A percentile compares a stretch with the other conserved stretches of the same genome.
Conservation (phyloP, 1,140 invertebrate species). For the Bradynema listronoti region DNA sequence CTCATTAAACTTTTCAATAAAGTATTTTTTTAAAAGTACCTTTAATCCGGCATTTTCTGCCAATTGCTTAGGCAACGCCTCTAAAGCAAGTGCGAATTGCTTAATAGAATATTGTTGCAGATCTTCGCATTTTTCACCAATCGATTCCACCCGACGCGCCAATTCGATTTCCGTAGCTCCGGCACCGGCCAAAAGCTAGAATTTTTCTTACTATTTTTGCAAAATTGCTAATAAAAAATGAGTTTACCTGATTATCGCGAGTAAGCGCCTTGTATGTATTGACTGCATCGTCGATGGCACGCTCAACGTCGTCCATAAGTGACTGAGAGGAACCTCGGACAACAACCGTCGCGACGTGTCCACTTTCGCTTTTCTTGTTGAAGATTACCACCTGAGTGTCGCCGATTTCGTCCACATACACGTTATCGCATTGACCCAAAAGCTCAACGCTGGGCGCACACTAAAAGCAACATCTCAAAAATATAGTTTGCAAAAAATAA, state of each 20-base stretch:
- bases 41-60: slow-evolving; percentile 88
- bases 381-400: slow-evolving; percentile 89
- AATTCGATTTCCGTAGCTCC: slow-evolving; percentile 90
- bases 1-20: too few relatives aligned
- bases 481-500: slow-evolving; percentile 7
- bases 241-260: slow-evolving; percentile 58
- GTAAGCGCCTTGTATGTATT: slow-evolving; percentile 90
- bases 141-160: slow-evolving; percentile 74
- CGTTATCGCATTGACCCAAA: slow-evolving; percentile 81
- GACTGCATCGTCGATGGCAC: slow-evolving; percentile 94
- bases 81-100: slow-evolving; percentile 84
- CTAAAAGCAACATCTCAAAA: slow-evolving; percentile 56
- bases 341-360: slow-evolving; percentile 82
- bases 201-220: slow-evolving; percentile 60
- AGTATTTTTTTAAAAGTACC: slow-evolving; percentile 42
- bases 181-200: slow-evolving; percentile 79
- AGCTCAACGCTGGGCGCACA: slow-evolving; percentile 79
- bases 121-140: slow-evolving; percentile 82
- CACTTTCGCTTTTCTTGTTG: slow-evolving; percentile 66
- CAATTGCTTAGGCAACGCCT: slow-evolving; percentile 80
- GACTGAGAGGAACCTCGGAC: slow-evolving; percentile 93
- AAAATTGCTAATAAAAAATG: neutral
- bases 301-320: slow-evolving; percentile 96
- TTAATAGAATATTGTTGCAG: slow-evolving; percentile 93
- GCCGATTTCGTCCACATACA: slow-evolving; percentile 89